Evolutionary conservation across 1,140 invertebrate genomes (phyloP), one percentile per base, ranked within the genome.

Genomic region (Pseudomyrmex cubaensis): DNA sequence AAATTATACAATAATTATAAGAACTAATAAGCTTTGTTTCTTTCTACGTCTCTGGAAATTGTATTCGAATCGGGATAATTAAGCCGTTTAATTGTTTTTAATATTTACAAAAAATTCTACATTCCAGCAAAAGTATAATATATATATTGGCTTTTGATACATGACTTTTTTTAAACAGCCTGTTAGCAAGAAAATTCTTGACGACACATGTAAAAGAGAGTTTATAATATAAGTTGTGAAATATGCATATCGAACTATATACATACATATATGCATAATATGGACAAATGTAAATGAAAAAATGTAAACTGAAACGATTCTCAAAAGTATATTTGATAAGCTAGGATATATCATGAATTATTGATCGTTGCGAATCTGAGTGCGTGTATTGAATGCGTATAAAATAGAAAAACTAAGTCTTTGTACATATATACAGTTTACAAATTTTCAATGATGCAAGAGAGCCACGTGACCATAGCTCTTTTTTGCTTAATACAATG

Each of bases 381-480:
- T 78, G 64, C 35, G 8, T 52, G 59, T 72, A 20, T 15, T 59
- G 54, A 59, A 35, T 80, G n/a, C 50, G 57, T 56, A 22, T 67
- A 63, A 2, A 12, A 35, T 80, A 70, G 44, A 59, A 35, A 48
- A 12, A 25, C 35, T 35, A 59, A 69, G 2, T 70, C n/a, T 70
- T 72, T 80, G 66, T 80, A 80, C n/a, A 80, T 80, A 80, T 50
- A 80, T 35, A 35, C 25, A 25, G 25, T 25, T 25, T 35, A 35
- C 5, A 35, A 35, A 25, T 69, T 72, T 22, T n/a, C 59, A 80
- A 50, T 70, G 54, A 50, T 70, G 10, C 44, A 59, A 77, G 4
- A 56, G 8, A 63, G 35, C 12, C 48, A 2, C 62, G n/a, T 20
- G 15, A 70, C 9, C 15, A 13, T 56, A 35, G 15, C 17, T 44